Percentiles rank a stretch among this genome's conserved stretches.
Conservation (phyloP, 2,797 vertebrate species). For the Helostoma temminkii region DNA sequence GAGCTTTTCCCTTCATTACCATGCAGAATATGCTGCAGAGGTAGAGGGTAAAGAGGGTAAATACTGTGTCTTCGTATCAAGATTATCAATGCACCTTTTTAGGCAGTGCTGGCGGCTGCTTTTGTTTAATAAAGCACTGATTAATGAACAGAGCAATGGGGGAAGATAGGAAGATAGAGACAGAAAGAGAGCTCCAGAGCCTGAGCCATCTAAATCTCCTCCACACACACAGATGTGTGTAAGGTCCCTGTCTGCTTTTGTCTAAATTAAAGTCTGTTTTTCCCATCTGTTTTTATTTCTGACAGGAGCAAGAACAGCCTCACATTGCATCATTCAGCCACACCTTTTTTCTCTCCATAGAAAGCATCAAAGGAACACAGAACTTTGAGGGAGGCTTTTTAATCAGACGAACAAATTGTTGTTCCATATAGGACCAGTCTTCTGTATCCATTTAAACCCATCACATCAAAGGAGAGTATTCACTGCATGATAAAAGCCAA, state of each 20-base stretch:
- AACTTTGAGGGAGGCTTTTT: constrained; percentile 64
- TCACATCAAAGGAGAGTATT: constrained; percentile 55
- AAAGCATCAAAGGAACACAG: constrained; percentile 58
- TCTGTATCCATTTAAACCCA: constrained; percentile 51
- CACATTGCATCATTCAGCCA: constrained; percentile 60
- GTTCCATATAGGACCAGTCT: constrained; percentile 40
- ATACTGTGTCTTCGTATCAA: constrained; percentile 77
- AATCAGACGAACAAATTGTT: constrained; percentile 61
- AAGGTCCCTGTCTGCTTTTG: constrained; percentile 49
- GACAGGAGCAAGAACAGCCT: constrained; percentile 48
- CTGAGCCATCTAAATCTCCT: constrained; percentile 26
- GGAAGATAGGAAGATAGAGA: constrained; percentile 56
- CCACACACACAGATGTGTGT: constrained; percentile 39
- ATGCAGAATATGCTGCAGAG: constrained; percentile 47
- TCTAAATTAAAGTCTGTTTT: constrained; percentile 48
- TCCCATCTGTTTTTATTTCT: constrained; percentile 36
- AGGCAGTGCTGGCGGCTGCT: constrained; percentile 72
- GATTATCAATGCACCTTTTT: constrained; percentile 77
- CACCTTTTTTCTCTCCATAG: constrained; percentile 47
- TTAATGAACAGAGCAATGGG: constrained; percentile 74
- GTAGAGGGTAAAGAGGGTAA: constrained; percentile 72
- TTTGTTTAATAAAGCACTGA: constrained; percentile 81
- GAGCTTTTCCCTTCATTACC: constrained; percentile 56
- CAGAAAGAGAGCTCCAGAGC: constrained; percentile 42
- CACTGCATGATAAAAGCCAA: constrained; percentile 46